phyloP scores from a whole-genome alignment of 2,888 invertebrate genomes.

The Calephelis perditalis region DNA sequence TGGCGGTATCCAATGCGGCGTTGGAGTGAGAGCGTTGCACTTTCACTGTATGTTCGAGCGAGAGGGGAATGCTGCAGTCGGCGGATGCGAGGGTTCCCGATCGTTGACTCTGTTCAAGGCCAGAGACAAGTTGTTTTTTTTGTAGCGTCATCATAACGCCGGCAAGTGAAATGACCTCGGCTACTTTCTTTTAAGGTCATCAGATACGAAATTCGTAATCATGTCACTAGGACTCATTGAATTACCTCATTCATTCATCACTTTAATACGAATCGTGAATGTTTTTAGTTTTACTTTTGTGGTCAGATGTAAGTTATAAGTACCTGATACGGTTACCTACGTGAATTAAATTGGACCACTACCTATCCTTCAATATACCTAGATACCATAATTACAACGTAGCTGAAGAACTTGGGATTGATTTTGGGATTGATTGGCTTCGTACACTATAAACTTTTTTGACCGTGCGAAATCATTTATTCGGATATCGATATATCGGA shows the following conservation, averaged over 20 bases:
- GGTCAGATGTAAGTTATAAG: too few species aligned
- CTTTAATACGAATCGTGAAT: too few species aligned
- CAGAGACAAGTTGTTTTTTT: constrained; percentile 62
- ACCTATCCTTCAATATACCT: too few species aligned
- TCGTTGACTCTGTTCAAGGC: constrained; percentile 75
- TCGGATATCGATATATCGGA: too few species aligned
- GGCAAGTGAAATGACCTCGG: constrained; percentile 60
- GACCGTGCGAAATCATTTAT: too few species aligned
- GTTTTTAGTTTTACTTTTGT: too few species aligned
- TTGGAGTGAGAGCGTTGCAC: constrained; percentile 41
- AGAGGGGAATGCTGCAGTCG: constrained; percentile 51
- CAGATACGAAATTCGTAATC: constrained; percentile 23
- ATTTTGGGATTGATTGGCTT: too few species aligned
- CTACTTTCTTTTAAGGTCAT: constrained; percentile 66
- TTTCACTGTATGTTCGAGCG: constrained; percentile 37
- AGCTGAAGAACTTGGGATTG: too few species aligned
- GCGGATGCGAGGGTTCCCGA: constrained; percentile 74
- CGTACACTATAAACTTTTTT: too few species aligned
- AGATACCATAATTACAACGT: too few species aligned
- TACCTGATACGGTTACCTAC: too few species aligned
- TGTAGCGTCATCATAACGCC: constrained; percentile 56
- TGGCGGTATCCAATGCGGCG: constrained; percentile 50
- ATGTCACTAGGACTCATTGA: constrained; percentile 19
- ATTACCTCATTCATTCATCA: constrained; percentile 14
- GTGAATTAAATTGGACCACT: too few species aligned